Conservation (phyloP, 2,888 invertebrate genomes). For the Cremastinae sp. region DNA sequence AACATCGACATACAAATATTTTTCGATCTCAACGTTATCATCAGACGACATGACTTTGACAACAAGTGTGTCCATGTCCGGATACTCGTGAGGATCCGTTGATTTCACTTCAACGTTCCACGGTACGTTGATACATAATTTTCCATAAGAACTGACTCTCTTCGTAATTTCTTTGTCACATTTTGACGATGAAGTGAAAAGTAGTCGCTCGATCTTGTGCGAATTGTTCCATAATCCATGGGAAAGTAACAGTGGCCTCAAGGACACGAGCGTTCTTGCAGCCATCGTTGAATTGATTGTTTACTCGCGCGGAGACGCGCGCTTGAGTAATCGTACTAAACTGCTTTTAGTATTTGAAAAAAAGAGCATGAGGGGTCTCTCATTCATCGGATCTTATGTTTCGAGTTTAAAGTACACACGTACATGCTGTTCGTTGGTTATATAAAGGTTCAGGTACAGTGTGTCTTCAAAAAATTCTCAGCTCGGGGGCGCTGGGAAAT, state of each 20-base stretch:
- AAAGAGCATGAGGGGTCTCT: background rate
- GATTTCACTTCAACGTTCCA: constrained; percentile 63
- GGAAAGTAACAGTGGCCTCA: constrained; percentile 27
- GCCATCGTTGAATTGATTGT: constrained; percentile 35
- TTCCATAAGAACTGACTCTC: constrained; percentile 64
- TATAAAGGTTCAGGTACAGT: too few relatives aligned
- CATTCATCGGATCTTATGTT: background rate
- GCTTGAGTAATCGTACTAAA: background rate
- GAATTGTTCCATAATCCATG: constrained; percentile 6
- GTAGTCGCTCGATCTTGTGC: background rate
- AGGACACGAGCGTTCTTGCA: constrained; percentile 9
- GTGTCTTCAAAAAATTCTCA: too few relatives aligned
- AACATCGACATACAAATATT: constrained; percentile 54
- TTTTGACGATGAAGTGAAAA: constrained; percentile 25
- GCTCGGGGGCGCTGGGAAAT: too few relatives aligned
- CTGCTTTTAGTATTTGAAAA: background rate
- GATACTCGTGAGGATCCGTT: constrained; percentile 65
- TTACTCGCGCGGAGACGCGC: constrained; percentile 12
- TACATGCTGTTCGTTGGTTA: constrained; percentile 5
- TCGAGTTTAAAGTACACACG: background rate
- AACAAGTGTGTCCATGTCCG: constrained; percentile 63
- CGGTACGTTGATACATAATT: constrained; percentile 62
- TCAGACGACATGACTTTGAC: constrained; percentile 54
- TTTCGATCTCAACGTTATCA: constrained; percentile 12
- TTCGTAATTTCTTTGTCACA: constrained; percentile 49